These are phyloP conservation scores for Apamea monoglypha DNA, from an alignment of 2,888 invertebrate genomes.

Conservation along the genomic window DNA sequence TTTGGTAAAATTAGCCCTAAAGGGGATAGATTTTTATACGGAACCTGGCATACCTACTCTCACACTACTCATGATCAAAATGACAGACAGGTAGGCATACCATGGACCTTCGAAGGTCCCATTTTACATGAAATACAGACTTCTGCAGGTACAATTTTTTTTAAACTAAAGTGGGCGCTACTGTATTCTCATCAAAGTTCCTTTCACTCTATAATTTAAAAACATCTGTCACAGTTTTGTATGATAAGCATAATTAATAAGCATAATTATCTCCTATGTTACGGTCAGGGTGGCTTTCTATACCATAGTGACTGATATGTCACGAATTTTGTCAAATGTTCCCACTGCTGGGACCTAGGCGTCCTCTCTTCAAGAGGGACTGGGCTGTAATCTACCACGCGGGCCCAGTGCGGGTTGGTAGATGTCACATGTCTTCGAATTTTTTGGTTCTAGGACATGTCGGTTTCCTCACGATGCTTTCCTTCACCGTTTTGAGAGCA, in stretches of 20 bases:
- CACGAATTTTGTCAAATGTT: neutral
- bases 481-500: neutral
- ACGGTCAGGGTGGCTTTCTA: neutral
- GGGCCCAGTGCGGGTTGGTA: neutral
- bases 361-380: neutral
- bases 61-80: neutral
- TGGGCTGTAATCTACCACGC: neutral
- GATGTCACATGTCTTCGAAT: neutral
- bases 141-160: constrained; percentile 11
- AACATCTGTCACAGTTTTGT: constrained; percentile 13
- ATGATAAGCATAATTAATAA: constrained; percentile 42
- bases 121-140: neutral
- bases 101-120: neutral
- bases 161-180: constrained; percentile 6
- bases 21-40: too few relatives aligned
- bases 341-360: neutral
- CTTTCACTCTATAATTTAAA: constrained; percentile 7
- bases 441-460: neutral
- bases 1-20: too few relatives aligned
- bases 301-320: neutral
- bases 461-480: neutral
- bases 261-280: constrained; percentile 38
- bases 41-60: too few relatives aligned
- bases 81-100: neutral
- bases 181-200: neutral